Percentiles rank a stretch among this genome's conserved stretches.
Evolutionary conservation across 2,113 vertebrate genomes (phyloP).

Genomic region (Melanotaenia duboulayi): DNA sequence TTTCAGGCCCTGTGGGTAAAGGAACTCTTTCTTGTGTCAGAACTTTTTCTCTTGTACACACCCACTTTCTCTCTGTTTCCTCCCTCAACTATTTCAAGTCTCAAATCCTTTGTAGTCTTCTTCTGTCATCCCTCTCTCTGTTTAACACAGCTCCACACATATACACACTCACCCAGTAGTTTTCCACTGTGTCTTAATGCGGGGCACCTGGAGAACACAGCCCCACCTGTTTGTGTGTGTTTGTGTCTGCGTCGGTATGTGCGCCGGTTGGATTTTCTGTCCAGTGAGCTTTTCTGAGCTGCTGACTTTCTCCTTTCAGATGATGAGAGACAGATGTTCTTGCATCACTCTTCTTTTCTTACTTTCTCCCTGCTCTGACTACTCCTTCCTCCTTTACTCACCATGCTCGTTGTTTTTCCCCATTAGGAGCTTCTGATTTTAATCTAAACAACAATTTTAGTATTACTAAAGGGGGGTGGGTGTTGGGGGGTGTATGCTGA

Average conservation of each 20-base stretch:
- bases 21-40: slow-evolving; percentile 38
- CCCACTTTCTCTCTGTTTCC: slow-evolving; percentile 16
- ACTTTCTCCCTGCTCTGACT: slow-evolving; percentile 44
- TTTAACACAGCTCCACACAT: slow-evolving; percentile 4
- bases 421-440: slow-evolving; percentile 55
- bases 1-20: slow-evolving; percentile 2
- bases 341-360: slow-evolving; percentile 49
- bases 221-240: slow-evolving; percentile 66
- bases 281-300: slow-evolving; percentile 63
- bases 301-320: slow-evolving; percentile 77
- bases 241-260: slow-evolving; percentile 7
- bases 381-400: neutral
- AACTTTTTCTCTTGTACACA: slow-evolving; percentile 38
- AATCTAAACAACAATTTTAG: slow-evolving; percentile 62
- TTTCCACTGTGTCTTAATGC: slow-evolving; percentile 67
- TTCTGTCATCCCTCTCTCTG: slow-evolving; percentile 21
- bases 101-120: slow-evolving; percentile 38
- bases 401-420: slow-evolving; percentile 28
- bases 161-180: slow-evolving; percentile 44
- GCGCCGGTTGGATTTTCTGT: slow-evolving; percentile 53
- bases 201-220: slow-evolving; percentile 68
- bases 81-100: slow-evolving; percentile 18
- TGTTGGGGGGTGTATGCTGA: slow-evolving; percentile 6
- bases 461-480: too few relatives aligned
- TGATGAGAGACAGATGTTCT: slow-evolving; percentile 82